These are phyloP conservation scores for Pedicia rivosa DNA, from an alignment of 2,888 invertebrate genomes.

Conservation along the genomic window DNA sequence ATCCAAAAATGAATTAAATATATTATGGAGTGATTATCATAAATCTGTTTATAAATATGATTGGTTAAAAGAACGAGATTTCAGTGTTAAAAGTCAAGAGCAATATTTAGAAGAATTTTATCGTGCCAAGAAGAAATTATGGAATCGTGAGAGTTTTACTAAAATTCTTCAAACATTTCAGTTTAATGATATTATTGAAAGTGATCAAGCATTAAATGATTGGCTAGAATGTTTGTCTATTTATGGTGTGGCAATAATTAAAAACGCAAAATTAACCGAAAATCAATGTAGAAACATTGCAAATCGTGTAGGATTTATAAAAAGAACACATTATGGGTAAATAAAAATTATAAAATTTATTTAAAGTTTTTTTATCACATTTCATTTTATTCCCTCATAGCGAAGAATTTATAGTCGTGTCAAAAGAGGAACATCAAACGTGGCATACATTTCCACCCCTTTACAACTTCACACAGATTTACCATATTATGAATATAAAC, in stretches of 20 bases:
- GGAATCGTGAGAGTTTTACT: slow-evolving; percentile 37
- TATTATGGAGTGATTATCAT: slow-evolving; percentile 49
- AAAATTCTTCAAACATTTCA: slow-evolving; percentile 34
- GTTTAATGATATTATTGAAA: slow-evolving; percentile 35
- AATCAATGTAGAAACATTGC: slow-evolving; percentile 41
- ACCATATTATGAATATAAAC: slow-evolving; percentile 60
- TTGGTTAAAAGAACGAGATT: slow-evolving; percentile 45
- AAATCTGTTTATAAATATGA: slow-evolving; percentile 35
- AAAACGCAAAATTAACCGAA: slow-evolving; percentile 38
- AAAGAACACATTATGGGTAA: slow-evolving; percentile 57
- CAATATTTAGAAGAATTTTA: slow-evolving; percentile 36
- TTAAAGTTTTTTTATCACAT: not conserved
- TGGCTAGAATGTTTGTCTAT: slow-evolving; percentile 46
- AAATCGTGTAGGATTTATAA: slow-evolving; percentile 48
- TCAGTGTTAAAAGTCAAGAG: slow-evolving; percentile 31
- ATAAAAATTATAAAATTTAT: slow-evolving; percentile 6
- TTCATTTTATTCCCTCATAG: slow-evolving; percentile 22
- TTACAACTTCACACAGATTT: slow-evolving; percentile 60
- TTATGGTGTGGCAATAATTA: slow-evolving; percentile 48
- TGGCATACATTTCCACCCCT: slow-evolving; percentile 50
- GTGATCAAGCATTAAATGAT: slow-evolving; percentile 30
- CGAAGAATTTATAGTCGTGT: slow-evolving; percentile 46
- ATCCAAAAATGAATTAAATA: no score
- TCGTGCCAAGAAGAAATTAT: slow-evolving; percentile 34
- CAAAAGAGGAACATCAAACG: slow-evolving; percentile 52